Evolutionary conservation across 2,888 invertebrate genomes (phyloP).

Genomic region (Andrena dorsata): DNA sequence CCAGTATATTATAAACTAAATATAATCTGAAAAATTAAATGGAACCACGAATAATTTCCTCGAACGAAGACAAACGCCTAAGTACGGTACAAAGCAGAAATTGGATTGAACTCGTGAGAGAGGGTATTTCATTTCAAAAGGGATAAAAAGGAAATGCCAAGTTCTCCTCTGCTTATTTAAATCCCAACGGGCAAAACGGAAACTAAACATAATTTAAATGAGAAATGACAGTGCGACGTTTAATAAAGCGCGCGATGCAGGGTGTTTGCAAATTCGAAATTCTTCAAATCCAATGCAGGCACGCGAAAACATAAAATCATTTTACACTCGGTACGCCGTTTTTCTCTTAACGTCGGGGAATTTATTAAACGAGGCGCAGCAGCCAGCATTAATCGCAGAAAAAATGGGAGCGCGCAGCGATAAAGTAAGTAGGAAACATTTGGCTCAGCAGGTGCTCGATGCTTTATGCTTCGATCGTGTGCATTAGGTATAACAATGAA

Average conservation of each 20-base stretch:
- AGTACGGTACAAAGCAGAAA: neutral
- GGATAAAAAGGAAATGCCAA: neutral
- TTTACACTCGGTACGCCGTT: neutral
- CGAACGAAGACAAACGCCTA: no score
- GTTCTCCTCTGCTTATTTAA: neutral
- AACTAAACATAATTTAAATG: conserved; percentile 4
- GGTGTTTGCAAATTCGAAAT: neutral
- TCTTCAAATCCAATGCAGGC: neutral
- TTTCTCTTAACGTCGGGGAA: neutral
- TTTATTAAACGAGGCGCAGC: neutral
- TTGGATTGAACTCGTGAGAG: neutral
- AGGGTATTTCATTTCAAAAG: neutral
- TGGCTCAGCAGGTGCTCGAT: no score
- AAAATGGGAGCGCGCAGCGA: neutral
- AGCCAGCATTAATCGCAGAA: neutral
- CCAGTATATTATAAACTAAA: no score
- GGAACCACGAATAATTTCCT: no score
- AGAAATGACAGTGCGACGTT: neutral
- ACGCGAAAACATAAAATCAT: neutral
- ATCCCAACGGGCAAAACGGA: neutral
- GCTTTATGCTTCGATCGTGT: no score
- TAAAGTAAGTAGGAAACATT: no score
- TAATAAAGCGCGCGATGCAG: neutral
- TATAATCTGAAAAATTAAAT: no score
- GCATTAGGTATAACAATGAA: no score